A percentile compares a stretch with the other conserved stretches of the same genome.
Evolutionary conservation across 2,797 vertebrate species (phyloP).

Genomic region (Sebastes oblongus): DNA sequence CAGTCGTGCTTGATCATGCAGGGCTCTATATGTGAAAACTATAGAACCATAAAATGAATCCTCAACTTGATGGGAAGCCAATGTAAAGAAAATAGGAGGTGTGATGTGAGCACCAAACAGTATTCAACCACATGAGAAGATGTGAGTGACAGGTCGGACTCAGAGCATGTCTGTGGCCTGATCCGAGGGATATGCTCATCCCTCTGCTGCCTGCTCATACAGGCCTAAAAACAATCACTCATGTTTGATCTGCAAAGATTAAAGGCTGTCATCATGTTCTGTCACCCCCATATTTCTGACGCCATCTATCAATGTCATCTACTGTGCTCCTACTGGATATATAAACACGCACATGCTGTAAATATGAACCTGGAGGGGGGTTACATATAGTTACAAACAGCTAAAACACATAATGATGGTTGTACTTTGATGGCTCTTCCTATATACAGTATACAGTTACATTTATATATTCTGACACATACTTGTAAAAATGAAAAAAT

Average conservation of each 20-base stretch:
- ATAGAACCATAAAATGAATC: not conserved
- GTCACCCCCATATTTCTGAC: not conserved
- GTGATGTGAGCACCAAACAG: not conserved
- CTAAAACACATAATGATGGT: no score
- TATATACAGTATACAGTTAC: not conserved
- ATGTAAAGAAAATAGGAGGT: not conserved
- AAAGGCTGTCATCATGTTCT: conserved; percentile 19
- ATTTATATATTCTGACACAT: not conserved
- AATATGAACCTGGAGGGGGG: not conserved
- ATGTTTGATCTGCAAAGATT: conserved; percentile 43
- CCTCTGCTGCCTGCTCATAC: conserved; percentile 15
- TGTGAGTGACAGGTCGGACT: conserved; percentile 23
- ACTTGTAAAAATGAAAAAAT: no score
- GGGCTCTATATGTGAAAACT: not conserved
- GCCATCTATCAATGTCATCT: not conserved
- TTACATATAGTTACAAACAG: not conserved
- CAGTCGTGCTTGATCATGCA: no score
- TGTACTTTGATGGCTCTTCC: no score
- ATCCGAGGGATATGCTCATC: conserved; percentile 20
- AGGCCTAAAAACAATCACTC: conserved; percentile 29
- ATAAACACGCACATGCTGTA: not conserved
- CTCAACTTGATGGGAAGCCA: not conserved
- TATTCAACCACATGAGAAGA: not conserved
- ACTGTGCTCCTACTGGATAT: not conserved
- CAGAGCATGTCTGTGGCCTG: conserved; percentile 29